These are phyloP conservation scores for Pseudomyrmex pallidus DNA, from an alignment of 1,140 invertebrate genomes.

Conservation along the genomic window DNA sequence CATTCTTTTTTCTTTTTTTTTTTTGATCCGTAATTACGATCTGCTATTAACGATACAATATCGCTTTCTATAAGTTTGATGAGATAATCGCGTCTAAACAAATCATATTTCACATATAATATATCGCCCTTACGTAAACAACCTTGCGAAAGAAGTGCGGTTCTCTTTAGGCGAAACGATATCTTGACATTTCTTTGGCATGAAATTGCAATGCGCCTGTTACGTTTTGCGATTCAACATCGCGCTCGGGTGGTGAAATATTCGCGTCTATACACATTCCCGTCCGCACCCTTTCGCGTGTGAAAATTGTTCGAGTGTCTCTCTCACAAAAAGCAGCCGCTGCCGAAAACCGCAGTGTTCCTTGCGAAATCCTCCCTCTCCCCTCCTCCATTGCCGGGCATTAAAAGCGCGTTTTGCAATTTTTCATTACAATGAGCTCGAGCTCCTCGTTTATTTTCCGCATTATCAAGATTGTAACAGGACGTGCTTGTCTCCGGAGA, in stretches of 20 bases:
- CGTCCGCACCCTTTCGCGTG: constrained; percentile 5
- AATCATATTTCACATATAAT: constrained; percentile 17
- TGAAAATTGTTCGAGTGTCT: constrained; percentile 60
- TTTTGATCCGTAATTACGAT: no score
- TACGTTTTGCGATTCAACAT: constrained; percentile 59
- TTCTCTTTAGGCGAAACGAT: background rate
- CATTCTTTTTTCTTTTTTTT: no score
- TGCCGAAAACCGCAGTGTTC: constrained; percentile 61
- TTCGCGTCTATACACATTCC: constrained; percentile 5
- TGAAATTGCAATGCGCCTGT: constrained; percentile 28
- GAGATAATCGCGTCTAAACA: background rate
- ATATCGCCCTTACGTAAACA: constrained; percentile 15
- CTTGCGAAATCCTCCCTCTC: constrained; percentile 39
- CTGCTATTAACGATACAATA: no score
- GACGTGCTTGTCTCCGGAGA: background rate
- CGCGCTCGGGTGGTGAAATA: constrained; percentile 62
- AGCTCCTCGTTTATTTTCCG: constrained; percentile 23
- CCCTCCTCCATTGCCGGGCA: no score
- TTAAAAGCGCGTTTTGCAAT: constrained; percentile 61
- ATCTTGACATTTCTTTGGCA: constrained; percentile 18
- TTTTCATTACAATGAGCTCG: constrained; percentile 43
- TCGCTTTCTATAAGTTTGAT: no score
- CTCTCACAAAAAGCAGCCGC: constrained; percentile 42
- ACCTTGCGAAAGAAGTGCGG: constrained; percentile 1
- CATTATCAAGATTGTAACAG: constrained; percentile 44